Base-by-base conservation (phyloP, 1,140 invertebrate species). In the Papilio helenus region DNA sequence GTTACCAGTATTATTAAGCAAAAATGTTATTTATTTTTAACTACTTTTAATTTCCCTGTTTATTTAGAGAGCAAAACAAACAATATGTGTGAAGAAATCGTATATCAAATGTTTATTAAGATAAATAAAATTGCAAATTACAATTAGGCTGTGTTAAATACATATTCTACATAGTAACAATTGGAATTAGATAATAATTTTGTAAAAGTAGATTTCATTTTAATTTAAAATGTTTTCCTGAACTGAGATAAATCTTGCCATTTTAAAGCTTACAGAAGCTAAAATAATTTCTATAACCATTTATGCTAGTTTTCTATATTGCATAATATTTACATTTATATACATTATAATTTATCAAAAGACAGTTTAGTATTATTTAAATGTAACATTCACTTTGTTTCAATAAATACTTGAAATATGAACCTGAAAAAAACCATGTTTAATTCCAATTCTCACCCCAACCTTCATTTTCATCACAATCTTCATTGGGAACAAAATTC, bases 361-460 rank as follows among this genome's bases (percentile, higher is more conserved):
- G 34, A 72, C 26, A 51, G 72, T 74, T 51, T 61, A 71, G 20
- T 34, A 58, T 72, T 46, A 58, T 61, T 20, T 79, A 16, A 49
- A 68, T 26, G 76, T 46, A 72, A 58, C 1, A 71, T 61, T 79
- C 76, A 77, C 34, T 77, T 76, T 65, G n/a, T 23, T 71, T 82
- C 29, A 85, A 82, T 79, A 84, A 73, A 83, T 68, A 51, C 68
- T 71, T 65, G 81, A 82, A 76, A 79, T 79, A 23, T 39, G 34
- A 39, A 39, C 34, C 34, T 39, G 5, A 8, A 39, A 39, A n/a
- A 79, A 81, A 58, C 72, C 12, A 29, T 42, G 34, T 77, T 44
- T 94, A 91, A 89, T 90, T 92, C 93, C 93, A 94, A 82, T 88
- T 91, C 44, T 95, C 93, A 0, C 92, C 94, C 94, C 95, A 95